Evolutionary conservation across 2,797 vertebrate genomes (phyloP).

Genomic region (Sebastiscus albofasciatus): DNA sequence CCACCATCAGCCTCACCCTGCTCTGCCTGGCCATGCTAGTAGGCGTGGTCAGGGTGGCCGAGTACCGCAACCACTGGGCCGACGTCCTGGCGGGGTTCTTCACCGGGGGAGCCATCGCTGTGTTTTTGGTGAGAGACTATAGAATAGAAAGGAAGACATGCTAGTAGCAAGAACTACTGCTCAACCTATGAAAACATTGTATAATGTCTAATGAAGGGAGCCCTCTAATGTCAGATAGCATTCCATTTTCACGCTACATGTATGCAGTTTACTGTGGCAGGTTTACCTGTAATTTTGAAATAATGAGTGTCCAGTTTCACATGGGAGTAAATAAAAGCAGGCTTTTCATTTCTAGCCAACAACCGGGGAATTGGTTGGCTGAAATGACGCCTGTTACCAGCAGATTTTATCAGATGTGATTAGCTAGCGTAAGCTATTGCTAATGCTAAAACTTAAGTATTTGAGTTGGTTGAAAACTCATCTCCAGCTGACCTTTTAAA

Average conservation of each 20-base stretch:
- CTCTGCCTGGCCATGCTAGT: conserved; percentile 90
- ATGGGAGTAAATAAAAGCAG: too few relatives aligned
- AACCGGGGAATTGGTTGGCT: neutral
- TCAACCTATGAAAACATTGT: neutral
- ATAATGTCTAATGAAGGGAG: neutral
- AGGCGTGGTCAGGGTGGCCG: conserved; percentile 88
- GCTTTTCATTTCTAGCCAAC: too few relatives aligned
- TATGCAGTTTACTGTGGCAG: too few relatives aligned
- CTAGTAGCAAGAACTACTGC: too few relatives aligned
- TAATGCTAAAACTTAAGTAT: neutral
- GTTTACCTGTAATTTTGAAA: neutral
- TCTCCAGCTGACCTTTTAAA: neutral
- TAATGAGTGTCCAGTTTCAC: too few relatives aligned
- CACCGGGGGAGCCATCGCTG: conserved; percentile 88
- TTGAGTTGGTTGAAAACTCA: neutral
- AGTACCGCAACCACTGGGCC: conserved; percentile 93
- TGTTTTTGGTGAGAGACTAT: conserved; percentile 85
- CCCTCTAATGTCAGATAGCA: neutral
- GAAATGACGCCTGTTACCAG: neutral
- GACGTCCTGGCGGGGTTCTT: conserved; percentile 91
- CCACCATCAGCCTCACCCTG: conserved; percentile 88
- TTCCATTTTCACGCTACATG: too few relatives aligned
- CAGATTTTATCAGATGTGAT: neutral
- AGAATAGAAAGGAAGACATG: neutral
- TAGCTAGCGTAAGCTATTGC: neutral